Conservation (phyloP, 2,888 invertebrate genomes). For the Drosophila paramelanica region DNA sequence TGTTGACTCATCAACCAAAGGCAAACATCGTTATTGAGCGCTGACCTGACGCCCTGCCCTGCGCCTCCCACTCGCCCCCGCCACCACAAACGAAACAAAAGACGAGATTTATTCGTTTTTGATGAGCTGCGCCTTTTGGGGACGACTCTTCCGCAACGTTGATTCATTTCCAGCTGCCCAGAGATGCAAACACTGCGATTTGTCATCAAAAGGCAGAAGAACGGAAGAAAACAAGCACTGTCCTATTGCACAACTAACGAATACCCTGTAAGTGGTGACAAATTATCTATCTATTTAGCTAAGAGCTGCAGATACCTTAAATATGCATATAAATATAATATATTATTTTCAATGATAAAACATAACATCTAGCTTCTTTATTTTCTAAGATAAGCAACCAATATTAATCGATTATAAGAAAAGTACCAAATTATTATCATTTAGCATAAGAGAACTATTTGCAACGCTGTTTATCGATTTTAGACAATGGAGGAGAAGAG, state of each 20-base stretch:
- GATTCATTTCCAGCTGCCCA: slow-evolving; percentile 53
- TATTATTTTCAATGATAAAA: too few species aligned
- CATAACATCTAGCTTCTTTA: too few species aligned
- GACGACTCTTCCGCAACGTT: slow-evolving; percentile 51
- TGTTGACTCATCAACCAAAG: slow-evolving; percentile 31
- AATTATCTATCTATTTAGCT: too few species aligned
- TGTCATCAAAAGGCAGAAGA: slow-evolving; percentile 50
- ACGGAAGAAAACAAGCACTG: slow-evolving; percentile 2
- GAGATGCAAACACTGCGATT: slow-evolving; percentile 65
- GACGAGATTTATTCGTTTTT: slow-evolving; percentile 35
- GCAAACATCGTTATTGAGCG: slow-evolving; percentile 40
- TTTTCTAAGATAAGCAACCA: too few species aligned
- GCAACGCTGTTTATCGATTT: too few species aligned
- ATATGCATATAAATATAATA: too few species aligned
- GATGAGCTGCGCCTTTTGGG: slow-evolving; percentile 30
- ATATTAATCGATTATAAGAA: not conserved
- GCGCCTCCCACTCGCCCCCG: not conserved
- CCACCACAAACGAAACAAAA: not conserved
- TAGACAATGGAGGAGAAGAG: too few species aligned
- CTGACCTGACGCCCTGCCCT: not conserved
- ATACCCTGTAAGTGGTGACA: not conserved
- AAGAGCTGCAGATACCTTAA: too few species aligned
- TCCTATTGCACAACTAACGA: not conserved
- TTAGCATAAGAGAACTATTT: too few species aligned
- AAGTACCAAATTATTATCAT: too few species aligned